Evolutionary conservation across 2,113 vertebrate genomes (phyloP), one percentile per base, ranked within the genome.

Genomic region (Taxidea taxus): DNA sequence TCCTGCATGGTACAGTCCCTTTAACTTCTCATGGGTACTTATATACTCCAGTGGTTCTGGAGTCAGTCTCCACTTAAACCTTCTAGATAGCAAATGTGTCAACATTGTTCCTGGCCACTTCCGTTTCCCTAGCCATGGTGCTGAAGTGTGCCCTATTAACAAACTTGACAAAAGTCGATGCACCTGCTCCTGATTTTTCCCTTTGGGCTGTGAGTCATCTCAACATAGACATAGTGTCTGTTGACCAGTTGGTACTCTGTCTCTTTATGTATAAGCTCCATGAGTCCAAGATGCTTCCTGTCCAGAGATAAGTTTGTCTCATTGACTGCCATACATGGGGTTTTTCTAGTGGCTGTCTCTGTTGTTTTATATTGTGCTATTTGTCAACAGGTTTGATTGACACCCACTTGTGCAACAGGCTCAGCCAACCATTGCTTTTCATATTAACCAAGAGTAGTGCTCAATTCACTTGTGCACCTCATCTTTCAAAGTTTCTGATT

Each of bases 381-480:
- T 39, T 20, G 10, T 56, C 49, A 47, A 4, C 10, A 23, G 74
- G 8, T 31, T 39, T 42, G 10, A 5, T 39, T 29, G 66, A 20
- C 2, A 3, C 10, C 21, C 6, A 16, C 21, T 6, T 1, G 27
- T 11, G 5, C 15, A 6, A 4, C 21, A 47, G 60, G 4, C 15
- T 64, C 4, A 25, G 1, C 8, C 7, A 11, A 51, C 12, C 18
- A 3, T 0, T 10, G 44, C 0, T 42, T 16, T 21, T 31, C 15
- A 16, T 12, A 21, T 1, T 7, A 27, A 39, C 15, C 54, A 58
- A 31, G 39, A 20, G 13, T 2, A 4, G 5, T 14, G 14, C 13
- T 12, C 8, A 1, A 0, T 21, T 14, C 72, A 37, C 21, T 29
- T 8, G 1, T 16, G 1, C 5, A 7, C 34, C n/a, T 66, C 27